Percentiles rank a stretch among this genome's conserved stretches.
Evolutionary conservation across 2,113 vertebrate genomes (phyloP).

Genomic region (Notarius lentiginosus): DNA sequence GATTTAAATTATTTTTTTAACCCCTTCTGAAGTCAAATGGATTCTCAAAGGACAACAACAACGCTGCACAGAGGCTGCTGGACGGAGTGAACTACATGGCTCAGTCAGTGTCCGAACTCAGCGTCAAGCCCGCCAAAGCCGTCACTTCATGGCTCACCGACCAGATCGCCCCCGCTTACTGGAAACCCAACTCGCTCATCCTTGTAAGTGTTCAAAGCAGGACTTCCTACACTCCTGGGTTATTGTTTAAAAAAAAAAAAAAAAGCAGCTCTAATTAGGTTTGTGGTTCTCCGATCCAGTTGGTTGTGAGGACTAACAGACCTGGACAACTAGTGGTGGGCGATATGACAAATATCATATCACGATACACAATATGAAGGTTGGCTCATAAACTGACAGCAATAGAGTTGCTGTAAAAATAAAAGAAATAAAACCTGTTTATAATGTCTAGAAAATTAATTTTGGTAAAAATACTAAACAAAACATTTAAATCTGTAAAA

Average conservation of each 20-base stretch:
- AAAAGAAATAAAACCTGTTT: not conserved
- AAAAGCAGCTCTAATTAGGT: not conserved
- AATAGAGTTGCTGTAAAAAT: not conserved
- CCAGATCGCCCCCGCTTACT: slow-evolving; percentile 97
- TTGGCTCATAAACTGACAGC: not conserved
- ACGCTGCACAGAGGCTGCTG: slow-evolving; percentile 93
- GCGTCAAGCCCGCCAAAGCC: slow-evolving; percentile 94
- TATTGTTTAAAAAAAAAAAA: not conserved
- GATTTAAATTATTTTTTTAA: not conserved
- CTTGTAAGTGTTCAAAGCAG: slow-evolving; percentile 72
- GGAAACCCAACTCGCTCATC: slow-evolving; percentile 96
- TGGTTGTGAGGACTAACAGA: not conserved
- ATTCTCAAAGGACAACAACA: slow-evolving; percentile 98
- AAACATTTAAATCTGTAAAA: too few relatives aligned
- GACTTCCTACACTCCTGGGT: not conserved
- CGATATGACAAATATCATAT: not conserved
- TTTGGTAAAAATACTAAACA: too few relatives aligned
- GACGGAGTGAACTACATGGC: slow-evolving; percentile 98
- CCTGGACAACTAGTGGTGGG: not conserved
- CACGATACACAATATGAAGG: not conserved
- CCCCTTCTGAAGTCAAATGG: slow-evolving; percentile 80
- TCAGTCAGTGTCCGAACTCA: slow-evolving; percentile 95
- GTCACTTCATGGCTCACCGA: slow-evolving; percentile 97
- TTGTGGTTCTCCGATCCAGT: not conserved
- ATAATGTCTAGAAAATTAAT: not conserved